Base-by-base conservation (phyloP, 2,113 vertebrate genomes). In the Heterotis niloticus region DNA sequence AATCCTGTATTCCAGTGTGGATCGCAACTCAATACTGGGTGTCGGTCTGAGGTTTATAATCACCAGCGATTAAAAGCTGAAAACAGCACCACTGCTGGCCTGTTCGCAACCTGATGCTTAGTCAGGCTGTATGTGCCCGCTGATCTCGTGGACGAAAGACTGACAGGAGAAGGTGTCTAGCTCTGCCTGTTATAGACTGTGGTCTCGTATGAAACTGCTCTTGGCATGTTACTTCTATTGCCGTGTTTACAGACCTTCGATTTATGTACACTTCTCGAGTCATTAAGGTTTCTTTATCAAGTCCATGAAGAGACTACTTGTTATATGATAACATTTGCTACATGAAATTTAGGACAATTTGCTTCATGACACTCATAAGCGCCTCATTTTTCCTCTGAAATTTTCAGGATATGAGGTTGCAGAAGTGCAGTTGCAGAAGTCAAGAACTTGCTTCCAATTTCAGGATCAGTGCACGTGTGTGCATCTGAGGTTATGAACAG, bases 11-110 rank as follows among this genome's bases (percentile, higher is more conserved):
- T 16, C 44, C 84, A 83, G 79, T 71, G 82, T 81, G 77, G 86
- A 88, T 88, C 1, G 85, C 83, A 87, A 89, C 86, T 64, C 81
- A 85, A 89, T 82, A 86, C 87, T 79, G 64, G 60, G 79, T 81
- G 79, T 82, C 28, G 70, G 83, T 83, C 88, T 89, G 88, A 91
- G 89, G 88, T 88, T 91, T 90, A 88, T 91, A 91, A 91, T 90
- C 86, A 88, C 88, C 87, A 86, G 86, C 86, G 88, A 90, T 90
- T 89, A 89, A 84, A 83, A 52, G 24, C 69, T 52, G 44, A 51
- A 20, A 74, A 56, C 29, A 59, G 68, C n/a, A 71, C 26, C 26
- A 17, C 68, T 26, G 26, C 13, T 23, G 17, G 69, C 10, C 64
- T 28, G 13, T 52, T 68, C 78, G 78, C 87, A 83, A 87, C 86